phyloP scores from a whole-genome alignment of 2,888 invertebrate species.

The Trichopria drosophilae region DNA sequence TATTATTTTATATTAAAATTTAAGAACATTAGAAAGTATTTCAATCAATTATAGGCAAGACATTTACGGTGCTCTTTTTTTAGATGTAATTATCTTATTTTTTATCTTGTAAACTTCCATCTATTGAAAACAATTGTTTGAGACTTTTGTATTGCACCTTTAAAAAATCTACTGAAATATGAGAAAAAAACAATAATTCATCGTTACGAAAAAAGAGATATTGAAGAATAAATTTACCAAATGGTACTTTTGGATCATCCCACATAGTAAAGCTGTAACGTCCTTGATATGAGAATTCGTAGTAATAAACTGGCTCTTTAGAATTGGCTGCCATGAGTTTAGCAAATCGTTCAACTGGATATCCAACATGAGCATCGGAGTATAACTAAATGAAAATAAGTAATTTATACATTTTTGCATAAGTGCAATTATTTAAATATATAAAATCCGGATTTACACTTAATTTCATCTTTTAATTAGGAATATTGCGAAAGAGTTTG shows the following conservation, averaged over 20 bases:
- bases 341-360: slow-evolving; percentile 64
- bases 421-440: neutral
- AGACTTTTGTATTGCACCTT: too few relatives aligned
- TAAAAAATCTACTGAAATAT: too few relatives aligned
- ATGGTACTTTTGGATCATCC: neutral
- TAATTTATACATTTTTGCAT: neutral
- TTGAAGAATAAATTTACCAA: neutral
- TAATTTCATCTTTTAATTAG: too few relatives aligned
- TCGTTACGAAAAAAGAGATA: neutral
- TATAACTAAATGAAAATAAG: slow-evolving; percentile 57
- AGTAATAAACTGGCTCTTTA: slow-evolving; percentile 64
- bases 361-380: slow-evolving; percentile 65
- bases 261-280: too few relatives aligned
- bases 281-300: slow-evolving; percentile 66
- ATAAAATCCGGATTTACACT: neutral
- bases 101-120: too few relatives aligned
- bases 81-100: too few relatives aligned
- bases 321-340: slow-evolving; percentile 64
- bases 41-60: neutral
- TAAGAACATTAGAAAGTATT: neutral
- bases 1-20: neutral
- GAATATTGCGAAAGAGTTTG: neutral
- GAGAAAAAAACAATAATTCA: neutral
- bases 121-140: too few relatives aligned
- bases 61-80: too few relatives aligned